Base-by-base conservation (phyloP, 2,888 invertebrate genomes). In the Argyresthia goedartella region DNA sequence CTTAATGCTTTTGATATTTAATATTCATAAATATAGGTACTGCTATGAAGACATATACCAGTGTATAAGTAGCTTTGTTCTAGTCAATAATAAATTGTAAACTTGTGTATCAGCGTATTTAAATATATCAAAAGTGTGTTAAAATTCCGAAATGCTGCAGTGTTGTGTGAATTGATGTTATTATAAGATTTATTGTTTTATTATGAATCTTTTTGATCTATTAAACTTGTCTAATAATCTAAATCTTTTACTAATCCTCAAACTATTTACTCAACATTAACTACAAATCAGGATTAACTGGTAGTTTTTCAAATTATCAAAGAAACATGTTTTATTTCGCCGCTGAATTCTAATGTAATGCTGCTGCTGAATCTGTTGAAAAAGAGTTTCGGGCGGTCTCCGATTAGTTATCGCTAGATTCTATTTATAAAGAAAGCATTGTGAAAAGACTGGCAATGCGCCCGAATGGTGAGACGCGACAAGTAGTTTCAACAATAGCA, bases 351-450 rank as follows among this genome's bases (percentile, higher is more conserved):
- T 47, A 25, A 25, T 25, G 25, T 25, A 2, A 25, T 25, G 25
- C 25, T 25, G 25, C 2, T 25, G 25, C 25, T 25, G 25, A 4
- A 6, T 25, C 3, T 25, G 25, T 2, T 25, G 25, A 25, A 25
- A 25, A 25, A 25, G 25, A 25, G 25, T 25, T 25, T 25, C 25
- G 25, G 25, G 2, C 25, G 25, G 25, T 25, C 25, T 25, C 25
- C 25, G 25, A 25, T 48, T 67, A 72, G 63, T 73, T 76, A 76
- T 71, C 65, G 35, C 51, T 60, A 60, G 25, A 25, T 25, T 69
- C 70, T 86, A 85, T 85, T 86, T 84, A 63, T 25, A 25, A 59
- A 71, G 77, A 67, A 60, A 69, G 75, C 76, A 86, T 84, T 85
- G 84, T 84, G 67, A 77, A 74, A 70, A 72, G 63, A 76, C 71